Percentiles rank a stretch among this genome's conserved stretches.
Conservation (phyloP, 1,140 invertebrate genomes). For the Rhysida immarginata region DNA sequence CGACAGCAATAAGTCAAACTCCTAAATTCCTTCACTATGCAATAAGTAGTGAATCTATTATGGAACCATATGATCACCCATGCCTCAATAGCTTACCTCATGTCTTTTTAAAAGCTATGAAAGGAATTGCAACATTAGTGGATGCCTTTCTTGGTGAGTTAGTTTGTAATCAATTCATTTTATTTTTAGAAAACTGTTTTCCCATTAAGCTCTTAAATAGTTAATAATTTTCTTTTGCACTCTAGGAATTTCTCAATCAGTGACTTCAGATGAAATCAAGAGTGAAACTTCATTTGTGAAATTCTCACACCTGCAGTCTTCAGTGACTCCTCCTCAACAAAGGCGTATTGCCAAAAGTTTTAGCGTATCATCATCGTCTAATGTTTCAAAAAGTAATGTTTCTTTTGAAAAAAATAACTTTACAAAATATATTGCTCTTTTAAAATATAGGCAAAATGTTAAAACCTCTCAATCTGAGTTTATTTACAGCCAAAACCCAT, state of each 20-base stretch:
- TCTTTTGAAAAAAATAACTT: background rate
- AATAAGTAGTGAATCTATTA: conserved; percentile 31
- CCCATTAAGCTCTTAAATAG: background rate
- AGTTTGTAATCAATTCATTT: background rate
- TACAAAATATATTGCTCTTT: no score
- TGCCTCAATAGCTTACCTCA: conserved; percentile 69
- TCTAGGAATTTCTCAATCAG: background rate
- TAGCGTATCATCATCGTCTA: conserved; percentile 52
- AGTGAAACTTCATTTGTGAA: background rate
- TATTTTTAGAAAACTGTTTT: background rate
- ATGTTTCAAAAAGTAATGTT: conserved; percentile 37
- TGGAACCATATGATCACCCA: conserved; percentile 81
- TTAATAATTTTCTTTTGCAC: background rate
- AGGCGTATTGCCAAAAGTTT: conserved; percentile 73
- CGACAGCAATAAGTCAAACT: conserved; percentile 68
- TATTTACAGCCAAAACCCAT: no score
- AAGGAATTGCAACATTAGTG: conserved; percentile 77
- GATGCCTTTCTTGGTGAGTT: conserved; percentile 83
- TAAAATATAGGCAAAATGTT: no score
- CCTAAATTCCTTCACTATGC: conserved; percentile 53
- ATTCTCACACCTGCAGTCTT: background rate
- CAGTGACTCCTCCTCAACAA: conserved; percentile 53
- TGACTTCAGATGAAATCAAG: background rate
- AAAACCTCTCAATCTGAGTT: no score
- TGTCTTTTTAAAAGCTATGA: conserved; percentile 87